These are phyloP conservation scores for Pseudochaenichthys georgianus DNA, from an alignment of 2,797 vertebrate genomes.

Conservation along the genomic window DNA sequence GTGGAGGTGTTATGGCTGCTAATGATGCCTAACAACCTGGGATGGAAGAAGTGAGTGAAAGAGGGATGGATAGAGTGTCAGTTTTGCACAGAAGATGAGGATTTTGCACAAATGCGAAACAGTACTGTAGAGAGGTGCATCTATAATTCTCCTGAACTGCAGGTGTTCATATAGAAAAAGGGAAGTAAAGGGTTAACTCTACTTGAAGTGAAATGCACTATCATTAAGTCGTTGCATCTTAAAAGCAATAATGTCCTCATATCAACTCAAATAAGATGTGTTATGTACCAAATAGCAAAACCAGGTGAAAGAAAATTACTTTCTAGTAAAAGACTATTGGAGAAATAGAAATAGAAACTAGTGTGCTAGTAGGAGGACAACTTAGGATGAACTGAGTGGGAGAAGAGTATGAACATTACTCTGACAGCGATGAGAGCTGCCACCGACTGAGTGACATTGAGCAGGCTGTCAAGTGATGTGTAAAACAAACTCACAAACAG, in stretches of 20 bases:
- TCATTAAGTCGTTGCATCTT: conserved; percentile 3
- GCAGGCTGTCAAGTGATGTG: conserved; percentile 36
- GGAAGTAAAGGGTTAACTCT: not conserved
- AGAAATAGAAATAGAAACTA: conserved; percentile 13
- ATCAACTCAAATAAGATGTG: conserved; percentile 18
- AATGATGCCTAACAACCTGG: conserved; percentile 52
- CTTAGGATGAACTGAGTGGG: conserved; percentile 57
- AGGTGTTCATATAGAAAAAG: not conserved
- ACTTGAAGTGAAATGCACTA: conserved; percentile 2
- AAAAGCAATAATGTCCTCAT: conserved; percentile 4
- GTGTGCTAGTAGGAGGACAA: conserved; percentile 30
- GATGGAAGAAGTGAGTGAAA: conserved; percentile 37
- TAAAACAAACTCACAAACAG: conserved; percentile 45
- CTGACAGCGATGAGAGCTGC: conserved; percentile 22
- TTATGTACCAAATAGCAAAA: conserved; percentile 42
- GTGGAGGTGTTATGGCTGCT: conserved; percentile 25
- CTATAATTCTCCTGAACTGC: conserved; percentile 17
- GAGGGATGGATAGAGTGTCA: conserved; percentile 33
- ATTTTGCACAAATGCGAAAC: conserved; percentile 11
- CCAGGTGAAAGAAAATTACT: conserved; percentile 40
- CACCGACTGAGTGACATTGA: conserved; percentile 49
- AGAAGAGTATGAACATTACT: conserved; percentile 53
- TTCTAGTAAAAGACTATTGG: conserved; percentile 7
- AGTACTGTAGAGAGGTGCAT: conserved; percentile 20
- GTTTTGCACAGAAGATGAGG: conserved; percentile 3